These are phyloP conservation scores for Euzophera pinguis DNA, from an alignment of 2,888 invertebrate species.

Conservation along the genomic window DNA sequence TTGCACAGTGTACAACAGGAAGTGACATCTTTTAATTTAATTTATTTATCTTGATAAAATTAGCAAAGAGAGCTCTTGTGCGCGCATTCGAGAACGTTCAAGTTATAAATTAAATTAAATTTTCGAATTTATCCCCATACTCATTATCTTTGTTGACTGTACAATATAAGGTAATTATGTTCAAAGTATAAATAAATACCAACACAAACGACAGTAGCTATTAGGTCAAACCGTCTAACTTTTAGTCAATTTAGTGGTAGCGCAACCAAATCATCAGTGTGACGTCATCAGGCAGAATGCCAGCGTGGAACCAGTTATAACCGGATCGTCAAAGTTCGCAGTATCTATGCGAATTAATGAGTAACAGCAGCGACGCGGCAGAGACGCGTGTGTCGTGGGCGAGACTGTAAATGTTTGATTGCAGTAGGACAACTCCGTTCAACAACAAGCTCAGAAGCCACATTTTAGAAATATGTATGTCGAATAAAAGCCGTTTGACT, in stretches of 20 bases:
- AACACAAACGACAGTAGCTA: neutral
- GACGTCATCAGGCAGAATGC: slow-evolving; percentile 35
- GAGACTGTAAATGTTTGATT: neutral
- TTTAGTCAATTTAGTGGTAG: neutral
- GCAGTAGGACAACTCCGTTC: neutral
- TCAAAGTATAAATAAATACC: neutral
- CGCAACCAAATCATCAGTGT: slow-evolving; percentile 6
- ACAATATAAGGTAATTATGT: too few species aligned
- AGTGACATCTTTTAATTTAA: too few species aligned
- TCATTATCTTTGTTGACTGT: too few species aligned
- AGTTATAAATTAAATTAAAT: too few species aligned
- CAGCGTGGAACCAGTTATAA: slow-evolving; percentile 27
- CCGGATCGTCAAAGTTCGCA: slow-evolving; percentile 21
- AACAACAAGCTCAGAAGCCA: too few species aligned
- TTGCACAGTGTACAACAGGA: too few species aligned
- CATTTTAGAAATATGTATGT: too few species aligned
- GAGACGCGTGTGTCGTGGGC: slow-evolving; percentile 5
- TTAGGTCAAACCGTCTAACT: neutral
- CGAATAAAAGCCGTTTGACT: too few species aligned
- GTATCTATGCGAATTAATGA: slow-evolving; percentile 15
- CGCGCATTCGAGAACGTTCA: too few species aligned
- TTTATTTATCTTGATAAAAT: too few species aligned
- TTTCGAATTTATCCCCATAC: too few species aligned
- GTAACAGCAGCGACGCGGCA: slow-evolving; percentile 9
- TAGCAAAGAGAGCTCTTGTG: too few species aligned